Evolutionary conservation across 2,888 invertebrate genomes (phyloP).

Genomic region (Brachyptera putata): DNA sequence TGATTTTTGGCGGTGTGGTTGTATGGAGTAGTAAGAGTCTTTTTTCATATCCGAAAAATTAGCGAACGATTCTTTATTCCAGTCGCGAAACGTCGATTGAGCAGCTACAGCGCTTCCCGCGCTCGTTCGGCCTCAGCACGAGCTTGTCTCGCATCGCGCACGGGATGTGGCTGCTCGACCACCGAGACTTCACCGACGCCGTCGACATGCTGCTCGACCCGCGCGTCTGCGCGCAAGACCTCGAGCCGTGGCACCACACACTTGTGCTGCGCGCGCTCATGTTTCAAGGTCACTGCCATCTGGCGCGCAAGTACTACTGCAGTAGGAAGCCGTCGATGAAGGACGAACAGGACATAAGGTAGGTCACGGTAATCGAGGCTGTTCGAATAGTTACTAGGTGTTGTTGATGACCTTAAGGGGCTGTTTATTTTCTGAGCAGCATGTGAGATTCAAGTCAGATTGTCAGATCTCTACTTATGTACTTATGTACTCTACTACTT

Average conservation of each 20-base stretch:
- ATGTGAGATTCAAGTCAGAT: too few species aligned
- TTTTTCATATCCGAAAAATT: too few species aligned
- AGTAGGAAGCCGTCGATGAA: conserved; percentile 54
- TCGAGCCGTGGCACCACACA: conserved; percentile 70
- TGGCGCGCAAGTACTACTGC: conserved; percentile 66
- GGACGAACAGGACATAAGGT: conserved; percentile 50
- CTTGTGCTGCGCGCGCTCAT: conserved; percentile 62
- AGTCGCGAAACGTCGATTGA: too few species aligned
- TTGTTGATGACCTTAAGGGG: too few species aligned
- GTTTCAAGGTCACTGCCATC: conserved; percentile 62
- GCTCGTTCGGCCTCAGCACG: too few species aligned
- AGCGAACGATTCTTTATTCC: too few species aligned
- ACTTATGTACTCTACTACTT: too few species aligned
- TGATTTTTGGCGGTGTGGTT: too few species aligned
- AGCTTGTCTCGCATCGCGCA: too few species aligned
- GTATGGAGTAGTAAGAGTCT: too few species aligned
- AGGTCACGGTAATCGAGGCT: conserved; percentile 40
- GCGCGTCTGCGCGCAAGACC: conserved; percentile 53
- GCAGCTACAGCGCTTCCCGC: too few species aligned
- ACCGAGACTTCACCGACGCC: conserved; percentile 73
- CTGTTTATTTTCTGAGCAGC: not conserved
- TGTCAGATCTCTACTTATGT: too few species aligned
- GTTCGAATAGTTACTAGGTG: conserved; percentile 27
- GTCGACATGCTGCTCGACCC: conserved; percentile 61
- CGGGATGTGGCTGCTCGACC: conserved; percentile 87